Percentiles rank a stretch among this genome's conserved stretches.
These are phyloP conservation scores for Corythaixoides concolor DNA, from an alignment of 2,113 vertebrate genomes.

Conservation along the genomic window DNA sequence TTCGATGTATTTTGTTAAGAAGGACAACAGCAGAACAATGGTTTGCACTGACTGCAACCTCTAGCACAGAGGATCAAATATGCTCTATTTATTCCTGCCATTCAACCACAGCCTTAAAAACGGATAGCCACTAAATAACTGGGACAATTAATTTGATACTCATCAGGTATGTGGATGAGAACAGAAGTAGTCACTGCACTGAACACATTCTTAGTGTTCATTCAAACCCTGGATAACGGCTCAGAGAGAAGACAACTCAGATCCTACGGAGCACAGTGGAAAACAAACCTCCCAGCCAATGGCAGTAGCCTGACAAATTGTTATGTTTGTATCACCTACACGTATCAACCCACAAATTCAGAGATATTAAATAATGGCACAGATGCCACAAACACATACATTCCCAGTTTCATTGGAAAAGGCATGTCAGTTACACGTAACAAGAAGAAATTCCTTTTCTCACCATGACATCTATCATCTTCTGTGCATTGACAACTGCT, in stretches of 20 bases:
- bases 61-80: background rate
- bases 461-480: background rate
- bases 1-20: background rate
- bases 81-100: conserved; percentile 44
- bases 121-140: background rate
- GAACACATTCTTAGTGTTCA: background rate
- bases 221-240: background rate
- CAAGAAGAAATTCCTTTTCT: conserved; percentile 12
- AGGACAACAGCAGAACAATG: background rate
- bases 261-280: background rate
- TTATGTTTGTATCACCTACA: background rate
- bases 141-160: conserved; percentile 1
- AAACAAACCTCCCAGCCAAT: background rate
- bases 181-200: background rate
- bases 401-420: background rate
- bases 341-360: background rate
- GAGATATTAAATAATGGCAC: background rate
- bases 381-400: background rate
- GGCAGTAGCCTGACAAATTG: background rate
- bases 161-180: background rate
- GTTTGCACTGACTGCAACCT: background rate
- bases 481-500: background rate
- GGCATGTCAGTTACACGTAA: background rate
- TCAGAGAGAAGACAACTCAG: background rate
- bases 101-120: conserved; percentile 12